These are phyloP conservation scores for Calliopsis andreniformis DNA, from an alignment of 1,140 invertebrate species.

Conservation along the genomic window DNA sequence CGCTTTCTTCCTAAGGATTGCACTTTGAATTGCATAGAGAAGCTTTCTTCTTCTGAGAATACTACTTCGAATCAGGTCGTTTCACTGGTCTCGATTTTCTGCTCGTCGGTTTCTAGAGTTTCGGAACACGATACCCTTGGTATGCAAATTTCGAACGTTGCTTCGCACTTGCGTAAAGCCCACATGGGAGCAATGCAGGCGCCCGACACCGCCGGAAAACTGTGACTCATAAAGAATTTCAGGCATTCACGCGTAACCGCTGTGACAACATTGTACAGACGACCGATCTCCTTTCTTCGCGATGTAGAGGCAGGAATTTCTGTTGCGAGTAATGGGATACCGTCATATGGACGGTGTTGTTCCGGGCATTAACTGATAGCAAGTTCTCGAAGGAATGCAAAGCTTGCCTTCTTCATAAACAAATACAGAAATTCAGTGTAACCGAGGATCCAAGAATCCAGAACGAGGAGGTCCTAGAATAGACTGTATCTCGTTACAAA, in stretches of 20 bases:
- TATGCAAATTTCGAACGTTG: conserved; percentile 24
- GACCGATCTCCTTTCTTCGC: conserved; percentile 30
- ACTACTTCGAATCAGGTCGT: too few relatives aligned
- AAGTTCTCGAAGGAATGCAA: conserved; percentile 10
- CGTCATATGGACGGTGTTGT: background rate
- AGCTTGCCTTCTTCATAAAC: too few relatives aligned
- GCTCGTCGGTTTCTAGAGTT: too few relatives aligned
- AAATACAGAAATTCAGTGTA: background rate
- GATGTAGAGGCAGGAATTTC: conserved; percentile 31
- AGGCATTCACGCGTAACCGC: conserved; percentile 42
- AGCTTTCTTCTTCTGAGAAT: too few relatives aligned
- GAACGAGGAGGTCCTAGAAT: background rate
- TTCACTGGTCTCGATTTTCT: too few relatives aligned
- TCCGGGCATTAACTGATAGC: conserved; percentile 26
- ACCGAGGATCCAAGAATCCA: background rate
- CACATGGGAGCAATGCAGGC: background rate
- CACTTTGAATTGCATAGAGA: too few relatives aligned
- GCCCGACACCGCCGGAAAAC: conserved; percentile 17
- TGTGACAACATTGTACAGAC: conserved; percentile 40
- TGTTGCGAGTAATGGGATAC: conserved; percentile 6
- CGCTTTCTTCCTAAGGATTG: too few relatives aligned
- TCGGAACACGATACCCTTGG: background rate
- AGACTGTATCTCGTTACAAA: background rate
- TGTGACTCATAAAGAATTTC: conserved; percentile 58
- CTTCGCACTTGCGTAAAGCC: conserved; percentile 1